Conservation (phyloP, 2,113 vertebrate genomes). For the Pardalotus punctatus region DNA sequence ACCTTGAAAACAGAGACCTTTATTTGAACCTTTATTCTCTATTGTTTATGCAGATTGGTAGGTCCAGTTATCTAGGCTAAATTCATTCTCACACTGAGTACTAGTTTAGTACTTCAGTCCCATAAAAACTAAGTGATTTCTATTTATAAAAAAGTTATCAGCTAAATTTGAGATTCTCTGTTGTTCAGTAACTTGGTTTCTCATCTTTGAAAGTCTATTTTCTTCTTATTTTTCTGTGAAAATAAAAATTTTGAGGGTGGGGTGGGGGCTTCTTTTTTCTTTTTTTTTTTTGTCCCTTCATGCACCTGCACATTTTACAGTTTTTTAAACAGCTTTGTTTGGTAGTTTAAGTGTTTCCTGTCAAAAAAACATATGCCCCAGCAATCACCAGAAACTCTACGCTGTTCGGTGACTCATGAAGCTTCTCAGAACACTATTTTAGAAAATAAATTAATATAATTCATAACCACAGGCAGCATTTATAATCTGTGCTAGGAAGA, state of each 20-base stretch:
- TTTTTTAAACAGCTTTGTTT: not conserved
- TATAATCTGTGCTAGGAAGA: not conserved
- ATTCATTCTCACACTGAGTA: not conserved
- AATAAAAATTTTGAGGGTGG: fast-evolving
- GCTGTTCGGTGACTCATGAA: not conserved
- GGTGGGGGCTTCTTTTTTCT: fast-evolving
- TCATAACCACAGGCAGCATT: not conserved
- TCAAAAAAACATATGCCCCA: not conserved
- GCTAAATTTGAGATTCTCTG: not conserved
- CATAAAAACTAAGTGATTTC: not conserved
- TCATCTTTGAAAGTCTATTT: not conserved
- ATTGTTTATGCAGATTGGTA: not conserved
- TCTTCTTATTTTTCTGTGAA: not conserved
- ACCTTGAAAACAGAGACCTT: not conserved
- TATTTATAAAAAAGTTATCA: not conserved
- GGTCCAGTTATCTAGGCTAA: not conserved
- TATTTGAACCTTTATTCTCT: not conserved
- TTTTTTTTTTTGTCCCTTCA: not conserved
- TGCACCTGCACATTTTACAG: not conserved
- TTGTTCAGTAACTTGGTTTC: not conserved
- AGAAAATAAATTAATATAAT: not conserved
- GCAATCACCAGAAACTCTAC: not conserved
- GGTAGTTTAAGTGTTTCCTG: not conserved
- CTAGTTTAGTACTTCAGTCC: not conserved
- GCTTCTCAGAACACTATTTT: not conserved